A percentile compares a stretch with the other conserved stretches of the same genome.
Conservation (phyloP, 2,113 vertebrate genomes). For the Gyps fulvus region DNA sequence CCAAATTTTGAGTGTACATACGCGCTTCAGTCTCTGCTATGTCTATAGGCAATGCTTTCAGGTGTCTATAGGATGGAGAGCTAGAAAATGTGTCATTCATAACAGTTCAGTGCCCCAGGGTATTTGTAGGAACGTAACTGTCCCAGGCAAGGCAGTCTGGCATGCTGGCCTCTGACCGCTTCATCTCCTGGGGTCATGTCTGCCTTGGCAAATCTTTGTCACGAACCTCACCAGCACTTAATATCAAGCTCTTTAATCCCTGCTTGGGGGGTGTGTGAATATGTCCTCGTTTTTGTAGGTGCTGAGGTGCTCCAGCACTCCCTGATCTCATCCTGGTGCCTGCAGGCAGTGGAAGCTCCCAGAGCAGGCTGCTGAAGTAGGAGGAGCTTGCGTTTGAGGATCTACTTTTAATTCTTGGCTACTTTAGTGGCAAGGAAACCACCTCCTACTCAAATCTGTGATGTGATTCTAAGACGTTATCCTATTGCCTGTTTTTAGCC, state of each 20-base stretch:
- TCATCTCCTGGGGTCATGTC: background rate
- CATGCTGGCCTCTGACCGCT: background rate
- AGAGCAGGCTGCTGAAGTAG: background rate
- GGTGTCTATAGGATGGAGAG: background rate
- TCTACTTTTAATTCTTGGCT: background rate
- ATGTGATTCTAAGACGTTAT: background rate
- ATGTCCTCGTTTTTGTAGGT: background rate
- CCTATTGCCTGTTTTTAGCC: background rate
- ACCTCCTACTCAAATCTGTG: slow-evolving; percentile 3
- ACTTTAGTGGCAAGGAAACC: background rate
- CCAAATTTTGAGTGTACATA: background rate
- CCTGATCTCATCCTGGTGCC: background rate
- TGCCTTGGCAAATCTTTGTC: background rate
- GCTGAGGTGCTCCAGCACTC: background rate
- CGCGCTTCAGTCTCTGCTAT: background rate
- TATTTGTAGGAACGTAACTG: background rate
- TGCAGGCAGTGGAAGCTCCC: background rate
- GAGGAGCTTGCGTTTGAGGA: background rate
- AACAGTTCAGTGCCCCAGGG: background rate
- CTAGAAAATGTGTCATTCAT: background rate
- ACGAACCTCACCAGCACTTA: background rate
- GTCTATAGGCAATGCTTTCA: background rate
- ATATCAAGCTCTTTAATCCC: background rate
- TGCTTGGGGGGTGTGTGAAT: background rate
- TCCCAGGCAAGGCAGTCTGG: background rate